These are phyloP conservation scores for Opisthocomus hoazin DNA, from an alignment of 2,113 vertebrate species.

Conservation along the genomic window DNA sequence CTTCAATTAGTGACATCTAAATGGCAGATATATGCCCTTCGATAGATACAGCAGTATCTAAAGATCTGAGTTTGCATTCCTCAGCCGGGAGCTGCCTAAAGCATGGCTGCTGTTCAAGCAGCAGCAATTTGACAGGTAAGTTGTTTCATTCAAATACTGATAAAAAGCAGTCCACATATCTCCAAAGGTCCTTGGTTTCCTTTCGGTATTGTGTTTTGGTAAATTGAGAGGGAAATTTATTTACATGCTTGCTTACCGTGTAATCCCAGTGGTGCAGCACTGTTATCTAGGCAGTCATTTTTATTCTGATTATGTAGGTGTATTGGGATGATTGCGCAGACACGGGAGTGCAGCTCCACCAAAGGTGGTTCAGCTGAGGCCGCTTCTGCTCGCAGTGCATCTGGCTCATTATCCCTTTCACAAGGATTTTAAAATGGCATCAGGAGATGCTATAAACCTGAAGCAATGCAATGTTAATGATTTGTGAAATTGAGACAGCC, in stretches of 20 bases:
- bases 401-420: neutral
- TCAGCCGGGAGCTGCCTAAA: neutral
- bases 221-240: neutral
- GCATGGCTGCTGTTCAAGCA: neutral
- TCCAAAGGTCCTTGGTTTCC: neutral
- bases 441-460: neutral
- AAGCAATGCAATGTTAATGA: neutral
- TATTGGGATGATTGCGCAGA: neutral
- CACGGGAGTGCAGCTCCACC: neutral
- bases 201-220: conserved; percentile 3
- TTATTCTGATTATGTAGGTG: neutral
- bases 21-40: neutral
- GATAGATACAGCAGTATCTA: neutral
- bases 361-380: neutral
- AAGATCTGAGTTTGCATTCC: neutral
- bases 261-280: neutral
- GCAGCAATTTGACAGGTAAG: neutral
- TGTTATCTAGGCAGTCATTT: neutral
- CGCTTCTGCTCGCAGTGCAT: neutral
- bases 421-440: neutral
- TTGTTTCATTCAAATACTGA: neutral
- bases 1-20: neutral
- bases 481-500: neutral
- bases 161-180: neutral
- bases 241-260: neutral